Evolutionary conservation across 35 echinoderm and acorn worm species (phyloP), one percentile per base, ranked within the genome.

Genomic region (Lytechinus pictus): DNA sequence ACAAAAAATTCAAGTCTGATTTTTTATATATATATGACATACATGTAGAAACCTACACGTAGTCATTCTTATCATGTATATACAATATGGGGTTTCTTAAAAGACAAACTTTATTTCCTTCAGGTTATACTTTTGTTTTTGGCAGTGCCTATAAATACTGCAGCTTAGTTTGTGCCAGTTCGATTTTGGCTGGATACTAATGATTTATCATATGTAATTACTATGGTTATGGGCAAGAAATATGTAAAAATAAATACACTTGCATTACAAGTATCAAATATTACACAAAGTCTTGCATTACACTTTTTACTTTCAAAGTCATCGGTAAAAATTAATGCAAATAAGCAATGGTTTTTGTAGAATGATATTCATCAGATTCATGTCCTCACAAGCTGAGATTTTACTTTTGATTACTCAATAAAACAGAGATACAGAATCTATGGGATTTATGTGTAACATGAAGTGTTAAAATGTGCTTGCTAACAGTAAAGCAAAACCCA

Each of bases 221-320:
- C n/a, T 79, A 79, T 79, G 66, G 66, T 79, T 79, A 79, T 24
- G 21, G 66, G 66, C 66, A 79, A 79, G 66, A 79, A 79, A 79
- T 79, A 79, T 24, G 66, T 79, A 79, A 79, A 79, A 79, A 79
- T 79, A 79, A 79, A 79, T 79, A 79, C 66, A 19, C 19, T 0
- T 24, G 66, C n/a, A 79, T 79, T 24, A 79, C 19, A 4, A 79
- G 66, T 79, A 79, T 79, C 66, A 79, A 79, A 79, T 79, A 16
- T 79, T 79, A 79, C 66, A n/a, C 66, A 24, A 79, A 16, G 19
- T 79, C 66, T 24, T 71, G 19, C 16, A 24, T 79, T 79, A 24
- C n/a, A 16, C 66, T 79, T 79, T 24, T n/a, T 24, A 24, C 66
- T 79, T 79, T 79, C 66, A 44, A 44, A 44, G 33, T 44, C 33